These are phyloP conservation scores for Plodia interpunctella DNA, from an alignment of 1,140 invertebrate species.

Conservation along the genomic window DNA sequence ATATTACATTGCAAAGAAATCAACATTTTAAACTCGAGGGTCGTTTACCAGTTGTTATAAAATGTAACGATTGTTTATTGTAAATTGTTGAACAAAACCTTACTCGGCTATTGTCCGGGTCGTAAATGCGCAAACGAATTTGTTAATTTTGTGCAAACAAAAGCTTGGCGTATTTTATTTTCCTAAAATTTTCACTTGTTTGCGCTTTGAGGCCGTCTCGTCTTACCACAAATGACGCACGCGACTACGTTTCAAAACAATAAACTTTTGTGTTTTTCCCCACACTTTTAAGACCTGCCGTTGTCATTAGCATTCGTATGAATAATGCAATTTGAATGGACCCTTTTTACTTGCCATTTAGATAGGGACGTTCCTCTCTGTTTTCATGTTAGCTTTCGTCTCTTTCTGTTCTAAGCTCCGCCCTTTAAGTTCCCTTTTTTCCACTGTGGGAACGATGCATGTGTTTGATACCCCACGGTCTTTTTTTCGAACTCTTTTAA, in stretches of 20 bases:
- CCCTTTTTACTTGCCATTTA: slow-evolving; percentile 30
- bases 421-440: slow-evolving; percentile 9
- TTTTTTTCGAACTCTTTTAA: slow-evolving; percentile 28
- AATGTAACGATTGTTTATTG: not conserved
- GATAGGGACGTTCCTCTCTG: slow-evolving; percentile 21
- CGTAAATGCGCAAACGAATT: slow-evolving; percentile 27
- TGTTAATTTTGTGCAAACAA: slow-evolving; percentile 26
- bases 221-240: slow-evolving; percentile 3
- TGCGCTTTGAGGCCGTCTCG: slow-evolving; percentile 5
- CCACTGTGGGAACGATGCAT: not conserved
- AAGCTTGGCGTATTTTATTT: slow-evolving; percentile 17
- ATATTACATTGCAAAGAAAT: no score
- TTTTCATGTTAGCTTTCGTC: slow-evolving; percentile 25
- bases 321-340: slow-evolving; percentile 33
- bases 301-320: slow-evolving; percentile 38
- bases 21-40: not conserved
- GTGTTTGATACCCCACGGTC: not conserved
- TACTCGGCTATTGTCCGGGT: slow-evolving; percentile 15
- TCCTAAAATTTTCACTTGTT: slow-evolving; percentile 25
- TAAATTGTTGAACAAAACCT: slow-evolving; percentile 17
- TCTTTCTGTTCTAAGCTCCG: slow-evolving; percentile 23
- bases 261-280: slow-evolving; percentile 34
- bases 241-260: slow-evolving; percentile 19
- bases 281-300: slow-evolving; percentile 35
- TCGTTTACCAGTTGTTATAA: not conserved